phyloP scores from a whole-genome alignment of 1,140 invertebrate species.

The Planococcus citri region DNA sequence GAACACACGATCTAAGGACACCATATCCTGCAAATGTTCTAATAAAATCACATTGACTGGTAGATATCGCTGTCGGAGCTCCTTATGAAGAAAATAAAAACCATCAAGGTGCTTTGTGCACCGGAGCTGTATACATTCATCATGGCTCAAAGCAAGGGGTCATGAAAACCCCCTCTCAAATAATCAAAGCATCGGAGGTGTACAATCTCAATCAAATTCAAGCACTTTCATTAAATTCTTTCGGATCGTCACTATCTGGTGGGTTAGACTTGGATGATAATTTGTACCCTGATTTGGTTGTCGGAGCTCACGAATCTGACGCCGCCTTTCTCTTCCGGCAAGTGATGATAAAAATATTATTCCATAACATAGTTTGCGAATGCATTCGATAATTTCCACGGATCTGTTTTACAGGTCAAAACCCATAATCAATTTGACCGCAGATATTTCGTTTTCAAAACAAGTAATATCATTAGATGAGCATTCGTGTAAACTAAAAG shows the following conservation, averaged over 20 bases:
- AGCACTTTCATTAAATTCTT: constrained; percentile 43
- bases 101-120: constrained; percentile 21
- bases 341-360: constrained; percentile 23
- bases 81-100: constrained; percentile 76
- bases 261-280: constrained; percentile 82
- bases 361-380: too few species aligned
- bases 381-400: too few species aligned
- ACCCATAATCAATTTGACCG: constrained; percentile 76
- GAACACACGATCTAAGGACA: too few species aligned
- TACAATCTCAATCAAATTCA: constrained; percentile 35
- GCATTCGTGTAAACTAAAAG: constrained; percentile 53
- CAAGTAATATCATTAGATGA: constrained; percentile 65
- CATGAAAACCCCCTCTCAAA: constrained; percentile 62
- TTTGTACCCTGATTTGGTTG: constrained; percentile 75
- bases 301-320: constrained; percentile 77
- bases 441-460: constrained; percentile 52
- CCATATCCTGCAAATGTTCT: too few species aligned
- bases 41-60: too few species aligned
- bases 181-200: constrained; percentile 49
- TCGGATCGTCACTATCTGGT: constrained; percentile 81
- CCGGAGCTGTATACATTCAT: constrained; percentile 87
- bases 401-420: constrained; percentile 46
- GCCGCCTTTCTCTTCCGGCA: constrained; percentile 64
- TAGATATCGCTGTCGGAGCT: constrained; percentile 91
- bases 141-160: constrained; percentile 68